These are phyloP conservation scores for Rhinatrema bivittatum DNA, from an alignment of 2,797 vertebrate genomes.

Conservation along the genomic window DNA sequence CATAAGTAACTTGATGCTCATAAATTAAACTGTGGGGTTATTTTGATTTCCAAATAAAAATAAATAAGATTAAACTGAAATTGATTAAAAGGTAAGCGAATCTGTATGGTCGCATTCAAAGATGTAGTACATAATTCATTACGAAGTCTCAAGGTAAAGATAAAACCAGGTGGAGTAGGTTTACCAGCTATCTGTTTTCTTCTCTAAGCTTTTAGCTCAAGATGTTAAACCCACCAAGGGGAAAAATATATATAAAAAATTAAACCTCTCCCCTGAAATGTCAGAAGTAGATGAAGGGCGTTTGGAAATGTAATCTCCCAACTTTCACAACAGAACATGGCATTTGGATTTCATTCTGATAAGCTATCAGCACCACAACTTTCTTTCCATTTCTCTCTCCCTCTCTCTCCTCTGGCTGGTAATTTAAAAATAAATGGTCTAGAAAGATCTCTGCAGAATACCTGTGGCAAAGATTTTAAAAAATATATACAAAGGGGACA, in stretches of 20 bases:
- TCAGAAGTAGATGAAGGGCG: slow-evolving; percentile 65
- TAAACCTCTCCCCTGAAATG: slow-evolving; percentile 60
- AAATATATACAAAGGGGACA: no score
- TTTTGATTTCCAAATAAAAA: no score
- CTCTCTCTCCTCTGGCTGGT: slow-evolving; percentile 43
- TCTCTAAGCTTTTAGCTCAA: slow-evolving; percentile 2
- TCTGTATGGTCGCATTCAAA: neutral
- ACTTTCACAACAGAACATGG: slow-evolving; percentile 69
- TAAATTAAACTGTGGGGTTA: no score
- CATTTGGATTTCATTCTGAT: slow-evolving; percentile 79
- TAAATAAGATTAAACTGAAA: no score
- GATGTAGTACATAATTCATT: neutral
- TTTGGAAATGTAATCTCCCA: slow-evolving; percentile 67
- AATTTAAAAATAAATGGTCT: slow-evolving; percentile 72
- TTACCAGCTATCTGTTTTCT: slow-evolving; percentile 2
- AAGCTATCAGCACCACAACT: slow-evolving; percentile 66
- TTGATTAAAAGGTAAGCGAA: no score
- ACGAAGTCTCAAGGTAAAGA: neutral
- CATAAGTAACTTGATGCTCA: no score
- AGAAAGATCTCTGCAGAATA: slow-evolving; percentile 67
- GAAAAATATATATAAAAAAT: slow-evolving; percentile 18
- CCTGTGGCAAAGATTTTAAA: slow-evolving; percentile 58
- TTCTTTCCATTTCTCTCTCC: slow-evolving; percentile 21
- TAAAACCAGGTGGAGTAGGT: neutral
- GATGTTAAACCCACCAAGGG: neutral